Evolutionary conservation across 2,888 invertebrate genomes (phyloP).

Genomic region (Antitype chi): DNA sequence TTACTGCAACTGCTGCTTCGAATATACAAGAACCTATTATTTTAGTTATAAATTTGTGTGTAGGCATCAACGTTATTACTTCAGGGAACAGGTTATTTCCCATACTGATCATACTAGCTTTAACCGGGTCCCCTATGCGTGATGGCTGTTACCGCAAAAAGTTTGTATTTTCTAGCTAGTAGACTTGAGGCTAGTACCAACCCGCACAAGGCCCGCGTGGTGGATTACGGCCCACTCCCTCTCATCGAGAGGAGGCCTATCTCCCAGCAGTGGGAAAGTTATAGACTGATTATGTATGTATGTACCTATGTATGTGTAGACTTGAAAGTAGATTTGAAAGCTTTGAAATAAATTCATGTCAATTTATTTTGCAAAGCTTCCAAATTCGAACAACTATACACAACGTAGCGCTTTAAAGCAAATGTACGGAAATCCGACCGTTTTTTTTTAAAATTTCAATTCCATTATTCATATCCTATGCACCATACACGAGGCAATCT

Average conservation of each 20-base stretch:
- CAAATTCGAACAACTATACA: not conserved
- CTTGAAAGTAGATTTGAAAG: too few relatives aligned
- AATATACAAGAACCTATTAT: not conserved
- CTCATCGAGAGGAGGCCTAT: too few relatives aligned
- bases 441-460: slow-evolving; percentile 44
- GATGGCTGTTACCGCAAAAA: not conserved
- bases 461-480: slow-evolving; percentile 43
- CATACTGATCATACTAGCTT: not conserved
- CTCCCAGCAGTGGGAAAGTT: too few relatives aligned
- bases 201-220: too few relatives aligned
- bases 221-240: too few relatives aligned
- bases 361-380: not conserved
- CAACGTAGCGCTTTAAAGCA: slow-evolving; percentile 26
- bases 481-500: slow-evolving; percentile 17
- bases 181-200: not conserved
- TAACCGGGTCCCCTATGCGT: not conserved
- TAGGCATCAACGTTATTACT: not conserved
- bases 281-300: too few relatives aligned
- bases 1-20: not conserved
- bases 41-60: not conserved
- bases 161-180: not conserved
- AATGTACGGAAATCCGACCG: slow-evolving; percentile 23
- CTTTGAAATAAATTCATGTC: too few relatives aligned
- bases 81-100: not conserved
- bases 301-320: too few relatives aligned